Evolutionary conservation across 2,888 invertebrate species (phyloP), one percentile per base, ranked within the genome.

Genomic region (Beris chalybata): DNA sequence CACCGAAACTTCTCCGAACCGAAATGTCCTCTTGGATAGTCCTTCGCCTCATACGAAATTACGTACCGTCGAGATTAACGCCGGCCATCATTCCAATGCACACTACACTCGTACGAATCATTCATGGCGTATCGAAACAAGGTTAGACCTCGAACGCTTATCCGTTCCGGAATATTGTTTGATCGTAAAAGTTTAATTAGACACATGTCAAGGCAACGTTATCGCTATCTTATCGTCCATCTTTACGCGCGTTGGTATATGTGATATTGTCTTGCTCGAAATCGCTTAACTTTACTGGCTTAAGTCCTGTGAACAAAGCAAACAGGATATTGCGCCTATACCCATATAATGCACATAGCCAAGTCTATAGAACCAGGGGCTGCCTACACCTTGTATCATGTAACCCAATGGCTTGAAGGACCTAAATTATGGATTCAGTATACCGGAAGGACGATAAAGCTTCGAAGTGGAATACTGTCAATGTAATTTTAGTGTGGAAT

Each of bases 111-210:
- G 54, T 9, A 31, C 31, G 30, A 31, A 13, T 12, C n/a, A 11
- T 54, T 31, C 13, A 54, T 12, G n/a, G 29, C 13, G 54, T 12
- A 43, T n/a, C 43, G 56, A 56, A n/a, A 15, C 48, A 15, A 43
- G n/a, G 38, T 9, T 45, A 38, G 58, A n/a, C 29, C 45, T 13
- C 47, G 30, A n/a, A 61, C n/a, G 22, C 38, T 32, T 61, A 61
- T 61, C 61, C 61, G 61, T 61, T 61, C 52, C 61, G 61, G 52
- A 22, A 50, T 61, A 61, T 61, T 61, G 61, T 61, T 61, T 61
- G 61, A 52, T 61, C 50, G 50, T 61, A 61, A 61, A 61, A 61
- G 47, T 61, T 61, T 61, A 61, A 61, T 61, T 61, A 61, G 61
- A 61, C 61, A 61, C 61, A 61, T 61, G 61, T 50, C 61, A 61